Evolutionary conservation across 2,113 vertebrate species (phyloP), one percentile per base, ranked within the genome.

Genomic region (Pampusana beccarii): DNA sequence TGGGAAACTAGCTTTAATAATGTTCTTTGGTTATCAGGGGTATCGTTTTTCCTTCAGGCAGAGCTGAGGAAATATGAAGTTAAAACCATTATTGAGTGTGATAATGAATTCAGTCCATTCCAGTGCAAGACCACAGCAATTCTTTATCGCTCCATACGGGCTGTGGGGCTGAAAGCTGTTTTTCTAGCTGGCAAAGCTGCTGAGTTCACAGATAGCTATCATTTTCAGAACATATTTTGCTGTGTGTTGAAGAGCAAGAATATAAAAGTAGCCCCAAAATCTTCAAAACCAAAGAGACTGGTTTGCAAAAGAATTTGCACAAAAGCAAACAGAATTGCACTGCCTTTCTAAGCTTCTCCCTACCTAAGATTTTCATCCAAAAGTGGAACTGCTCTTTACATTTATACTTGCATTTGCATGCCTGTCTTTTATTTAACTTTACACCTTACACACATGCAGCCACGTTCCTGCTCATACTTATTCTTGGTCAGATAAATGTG

Each of bases 101-200:
- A 97, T 98, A 97, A 98, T 97, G 94, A 97, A 97, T 88, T 96
- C 60, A 79, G 92, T 94, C 83, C 90, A 80, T 98, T 98, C 97
- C 88, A 60, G 50, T 61, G 67, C 74, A 96, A 96, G 92, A 95
- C 78, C 72, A 64, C 70, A 91, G 83, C 83, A 97, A 94, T 97
- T 94, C 86, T 97, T 97, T 98, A 95, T 97, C 93, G 0, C 91
- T 97, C 86, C 80, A 91, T 88, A 87, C 1, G 26, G 90, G 58
- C 65, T 90, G 84, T 96, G 84, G 56, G 64, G 83, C 86, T 96
- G 67, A 91, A 95, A 95, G 90, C 79, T 53, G 78, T 95, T 96
- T 93, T 90, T 97, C 88, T 93, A 85, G 60, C 58, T 44, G 81
- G 44, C 36, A 75, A 96, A 98, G 93, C 69, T 93, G 96, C 97